Conservation (phyloP, 2,888 invertebrate genomes). For the Silvanus unidentatus region DNA sequence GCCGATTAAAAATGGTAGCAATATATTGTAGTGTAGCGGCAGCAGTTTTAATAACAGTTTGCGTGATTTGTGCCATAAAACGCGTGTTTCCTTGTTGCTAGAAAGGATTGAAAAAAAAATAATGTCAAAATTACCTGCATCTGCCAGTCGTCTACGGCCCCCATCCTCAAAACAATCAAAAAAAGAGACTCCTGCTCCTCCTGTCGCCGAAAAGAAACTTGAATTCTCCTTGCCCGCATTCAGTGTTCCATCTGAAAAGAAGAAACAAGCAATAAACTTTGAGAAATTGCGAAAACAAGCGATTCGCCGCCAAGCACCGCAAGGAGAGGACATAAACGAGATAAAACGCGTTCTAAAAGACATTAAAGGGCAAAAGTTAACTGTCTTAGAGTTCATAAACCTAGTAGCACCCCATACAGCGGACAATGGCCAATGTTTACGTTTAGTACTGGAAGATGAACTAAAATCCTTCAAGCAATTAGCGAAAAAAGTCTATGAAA, state of each 20-base stretch:
- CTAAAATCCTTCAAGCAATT: conserved; percentile 35
- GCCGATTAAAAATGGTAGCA: conserved; percentile 20
- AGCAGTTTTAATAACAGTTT: conserved; percentile 23
- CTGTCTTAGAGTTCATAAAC: conserved; percentile 40
- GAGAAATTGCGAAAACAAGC: conserved; percentile 33
- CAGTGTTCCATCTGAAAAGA: conserved; percentile 21
- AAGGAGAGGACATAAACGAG: conserved; percentile 37
- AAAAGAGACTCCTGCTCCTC: not conserved
- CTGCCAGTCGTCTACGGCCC: not conserved
- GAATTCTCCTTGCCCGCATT: conserved; percentile 26
- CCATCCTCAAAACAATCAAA: conserved; percentile 3
- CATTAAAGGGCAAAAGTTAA: conserved; percentile 28
- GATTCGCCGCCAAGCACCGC: conserved; percentile 35
- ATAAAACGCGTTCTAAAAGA: conserved; percentile 31
- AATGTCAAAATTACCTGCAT: conserved; percentile 3
- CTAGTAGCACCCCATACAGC: conserved; percentile 38
- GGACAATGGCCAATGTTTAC: conserved; percentile 37
- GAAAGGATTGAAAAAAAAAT: conserved; percentile 2
- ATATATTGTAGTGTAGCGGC: conserved; percentile 24
- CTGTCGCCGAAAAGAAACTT: conserved; percentile 11
- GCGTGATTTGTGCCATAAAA: conserved; percentile 25
- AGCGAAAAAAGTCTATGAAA: conserved; percentile 41
- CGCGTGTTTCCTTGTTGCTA: conserved; percentile 23
- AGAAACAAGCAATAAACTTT: conserved; percentile 20
- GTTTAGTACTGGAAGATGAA: conserved; percentile 37